These are phyloP conservation scores for Oligia strigilis DNA, from an alignment of 2,888 invertebrate genomes.

Conservation along the genomic window DNA sequence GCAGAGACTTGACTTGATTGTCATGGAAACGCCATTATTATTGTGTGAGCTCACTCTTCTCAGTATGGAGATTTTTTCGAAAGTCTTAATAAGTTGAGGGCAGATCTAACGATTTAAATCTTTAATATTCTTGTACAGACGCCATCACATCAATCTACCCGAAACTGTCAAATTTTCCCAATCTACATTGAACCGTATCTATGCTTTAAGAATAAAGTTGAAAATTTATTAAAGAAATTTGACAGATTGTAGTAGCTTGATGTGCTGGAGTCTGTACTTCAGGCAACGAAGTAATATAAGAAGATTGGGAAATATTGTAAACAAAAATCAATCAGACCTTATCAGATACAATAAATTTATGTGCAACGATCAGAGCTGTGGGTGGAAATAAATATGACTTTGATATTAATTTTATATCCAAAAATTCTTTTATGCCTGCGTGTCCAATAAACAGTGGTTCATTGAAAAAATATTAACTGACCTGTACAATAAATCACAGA, in stretches of 20 bases:
- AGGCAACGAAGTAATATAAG: slow-evolving; percentile 17
- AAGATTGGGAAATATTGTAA: slow-evolving; percentile 42
- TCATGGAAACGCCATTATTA: neutral
- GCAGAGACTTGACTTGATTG: neutral
- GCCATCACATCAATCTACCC: too few species aligned
- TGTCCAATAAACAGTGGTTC: slow-evolving; percentile 69
- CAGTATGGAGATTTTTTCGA: neutral
- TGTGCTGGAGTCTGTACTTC: neutral
- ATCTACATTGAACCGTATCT: too few species aligned
- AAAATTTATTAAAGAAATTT: too few species aligned
- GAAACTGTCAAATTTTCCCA: too few species aligned
- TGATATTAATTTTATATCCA: slow-evolving; percentile 49
- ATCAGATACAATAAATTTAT: slow-evolving; percentile 61
- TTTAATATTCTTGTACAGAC: slow-evolving; percentile 28
- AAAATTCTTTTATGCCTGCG: slow-evolving; percentile 55
- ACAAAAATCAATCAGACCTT: slow-evolving; percentile 54
- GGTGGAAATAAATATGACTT: slow-evolving; percentile 59
- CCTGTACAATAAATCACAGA: slow-evolving; percentile 76
- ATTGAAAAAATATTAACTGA: slow-evolving; percentile 76
- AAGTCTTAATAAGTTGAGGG: neutral
- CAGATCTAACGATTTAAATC: neutral
- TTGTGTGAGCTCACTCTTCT: neutral
- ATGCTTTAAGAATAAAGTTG: too few species aligned
- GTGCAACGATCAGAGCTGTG: slow-evolving; percentile 49
- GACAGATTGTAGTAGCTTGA: too few species aligned